Evolutionary conservation across 2,888 invertebrate genomes (phyloP).

Genomic region (Heliconius cydno): DNA sequence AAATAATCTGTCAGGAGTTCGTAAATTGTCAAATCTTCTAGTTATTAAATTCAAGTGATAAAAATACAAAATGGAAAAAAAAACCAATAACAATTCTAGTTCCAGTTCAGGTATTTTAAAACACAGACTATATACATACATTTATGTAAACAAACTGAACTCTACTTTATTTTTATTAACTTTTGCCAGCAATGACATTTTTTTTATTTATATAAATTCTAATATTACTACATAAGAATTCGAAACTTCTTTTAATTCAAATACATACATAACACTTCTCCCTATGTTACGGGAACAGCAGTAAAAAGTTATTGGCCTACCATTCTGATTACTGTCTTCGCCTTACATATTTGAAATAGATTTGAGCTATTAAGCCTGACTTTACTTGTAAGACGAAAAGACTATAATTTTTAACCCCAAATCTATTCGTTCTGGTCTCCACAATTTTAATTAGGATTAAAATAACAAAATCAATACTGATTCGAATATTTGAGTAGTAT

Average conservation of each 20-base stretch:
- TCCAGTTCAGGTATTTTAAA: conserved; percentile 33
- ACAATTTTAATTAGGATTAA: not conserved
- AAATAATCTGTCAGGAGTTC: conserved; percentile 11
- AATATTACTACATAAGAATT: not conserved
- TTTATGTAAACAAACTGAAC: not conserved
- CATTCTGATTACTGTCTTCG: not conserved
- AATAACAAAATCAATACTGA: not conserved
- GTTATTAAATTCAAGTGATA: conserved; percentile 47
- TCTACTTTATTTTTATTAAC: too few species aligned
- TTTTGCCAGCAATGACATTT: not conserved
- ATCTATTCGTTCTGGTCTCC: not conserved
- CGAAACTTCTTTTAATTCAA: not conserved
- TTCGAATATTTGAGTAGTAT: not conserved
- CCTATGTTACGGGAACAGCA: too few species aligned
- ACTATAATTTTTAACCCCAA: not conserved
- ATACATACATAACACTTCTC: not conserved
- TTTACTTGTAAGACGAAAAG: not conserved
- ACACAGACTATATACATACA: not conserved
- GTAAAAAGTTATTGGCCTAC: too few species aligned
- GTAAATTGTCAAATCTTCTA: conserved; percentile 53
- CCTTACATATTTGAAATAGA: too few species aligned
- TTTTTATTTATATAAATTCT: not conserved
- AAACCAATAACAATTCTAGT: conserved; percentile 42
- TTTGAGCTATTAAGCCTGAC: not conserved
- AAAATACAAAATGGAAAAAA: conserved; percentile 52